phyloP scores from a whole-genome alignment of 2,113 vertebrate species.

The Herpailurus yagouaroundi region DNA sequence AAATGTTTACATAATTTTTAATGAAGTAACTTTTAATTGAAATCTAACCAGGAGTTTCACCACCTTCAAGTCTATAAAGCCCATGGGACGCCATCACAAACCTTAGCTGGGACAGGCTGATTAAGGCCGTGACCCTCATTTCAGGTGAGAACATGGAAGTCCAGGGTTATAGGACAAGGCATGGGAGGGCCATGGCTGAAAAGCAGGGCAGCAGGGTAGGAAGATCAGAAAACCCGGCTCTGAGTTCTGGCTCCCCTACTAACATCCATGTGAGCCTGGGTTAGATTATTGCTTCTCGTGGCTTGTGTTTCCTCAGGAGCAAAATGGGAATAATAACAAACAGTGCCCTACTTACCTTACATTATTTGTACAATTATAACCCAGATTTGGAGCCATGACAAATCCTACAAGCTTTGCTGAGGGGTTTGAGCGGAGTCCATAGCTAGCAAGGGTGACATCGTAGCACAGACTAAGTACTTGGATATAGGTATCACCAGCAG shows the following conservation, averaged over 20 bases:
- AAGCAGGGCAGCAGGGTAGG: background rate
- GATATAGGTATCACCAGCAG: background rate
- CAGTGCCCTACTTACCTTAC: background rate
- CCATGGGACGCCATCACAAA: background rate
- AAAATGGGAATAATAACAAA: background rate
- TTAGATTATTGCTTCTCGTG: background rate
- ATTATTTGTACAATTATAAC: background rate
- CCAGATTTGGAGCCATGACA: background rate
- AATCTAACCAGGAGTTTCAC: background rate
- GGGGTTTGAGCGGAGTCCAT: background rate
- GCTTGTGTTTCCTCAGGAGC: background rate
- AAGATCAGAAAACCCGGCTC: background rate
- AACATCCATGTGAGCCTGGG: background rate
- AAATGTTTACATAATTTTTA: conserved; percentile 5
- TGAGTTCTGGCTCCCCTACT: background rate
- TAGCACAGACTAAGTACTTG: background rate
- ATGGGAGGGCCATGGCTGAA: background rate
- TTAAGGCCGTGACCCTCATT: background rate
- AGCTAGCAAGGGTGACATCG: background rate
- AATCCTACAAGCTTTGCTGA: background rate
- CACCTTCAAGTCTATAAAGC: background rate
- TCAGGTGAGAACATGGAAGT: background rate
- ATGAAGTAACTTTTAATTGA: conserved; percentile 3
- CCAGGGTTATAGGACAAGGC: background rate
- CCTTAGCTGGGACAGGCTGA: background rate